phyloP scores from a whole-genome alignment of 2,113 vertebrate genomes.

The Melanostigma gelatinosum region DNA sequence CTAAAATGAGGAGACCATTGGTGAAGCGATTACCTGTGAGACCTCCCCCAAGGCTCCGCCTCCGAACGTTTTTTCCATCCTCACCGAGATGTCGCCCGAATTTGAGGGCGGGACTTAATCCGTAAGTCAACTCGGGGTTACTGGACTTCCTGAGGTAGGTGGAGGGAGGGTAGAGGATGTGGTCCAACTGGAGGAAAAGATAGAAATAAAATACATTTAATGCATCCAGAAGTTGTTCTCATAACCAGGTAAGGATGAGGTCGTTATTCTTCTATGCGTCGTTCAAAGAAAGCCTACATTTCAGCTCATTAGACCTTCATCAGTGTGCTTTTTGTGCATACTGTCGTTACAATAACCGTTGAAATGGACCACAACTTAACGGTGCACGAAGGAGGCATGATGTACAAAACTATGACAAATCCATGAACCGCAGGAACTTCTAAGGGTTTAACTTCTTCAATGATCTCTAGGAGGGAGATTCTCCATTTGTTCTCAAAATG shows the following conservation, averaged over 20 bases:
- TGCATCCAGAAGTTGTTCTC: neutral
- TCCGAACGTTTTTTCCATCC: slow-evolving; percentile 88
- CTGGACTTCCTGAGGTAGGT: slow-evolving; percentile 89
- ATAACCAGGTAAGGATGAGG: too few relatives aligned
- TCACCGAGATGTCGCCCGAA: slow-evolving; percentile 90
- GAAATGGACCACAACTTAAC: neutral
- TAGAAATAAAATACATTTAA: neutral
- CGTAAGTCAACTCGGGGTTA: slow-evolving; percentile 87
- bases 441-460: slow-evolving; percentile 4
- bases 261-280: neutral
- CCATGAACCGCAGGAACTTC: neutral
- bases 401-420: neutral
- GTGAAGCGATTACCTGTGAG: slow-evolving; percentile 74
- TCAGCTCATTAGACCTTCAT: neutral
- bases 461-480: neutral
- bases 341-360: neutral
- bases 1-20: neutral
- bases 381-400: neutral
- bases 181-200: slow-evolving; percentile 86
- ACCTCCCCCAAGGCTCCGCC: slow-evolving; percentile 94
- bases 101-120: slow-evolving; percentile 83
- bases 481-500: neutral
- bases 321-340: neutral
- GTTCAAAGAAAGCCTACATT: neutral
- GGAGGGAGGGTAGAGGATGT: slow-evolving; percentile 88